These are phyloP conservation scores for Rhinichthys klamathensis DNA, from an alignment of 2,113 vertebrate genomes.

Conservation along the genomic window DNA sequence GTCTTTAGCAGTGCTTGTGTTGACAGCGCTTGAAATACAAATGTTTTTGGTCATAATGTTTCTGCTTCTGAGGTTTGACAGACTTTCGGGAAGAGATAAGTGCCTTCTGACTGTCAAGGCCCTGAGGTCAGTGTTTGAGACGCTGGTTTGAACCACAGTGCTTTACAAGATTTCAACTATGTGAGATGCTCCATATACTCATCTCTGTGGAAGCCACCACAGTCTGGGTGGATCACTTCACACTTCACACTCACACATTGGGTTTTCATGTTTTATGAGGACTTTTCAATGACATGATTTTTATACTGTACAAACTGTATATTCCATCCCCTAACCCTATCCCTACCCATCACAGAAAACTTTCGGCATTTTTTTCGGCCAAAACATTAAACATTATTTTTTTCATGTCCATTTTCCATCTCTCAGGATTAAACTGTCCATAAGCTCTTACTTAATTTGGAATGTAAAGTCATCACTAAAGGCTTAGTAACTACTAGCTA, in stretches of 20 bases:
- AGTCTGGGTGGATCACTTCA: background rate
- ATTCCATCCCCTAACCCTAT: too few species aligned
- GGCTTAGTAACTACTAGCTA: background rate
- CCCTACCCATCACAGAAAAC: too few species aligned
- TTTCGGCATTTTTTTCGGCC: background rate
- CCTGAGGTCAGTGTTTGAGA: constrained; percentile 61
- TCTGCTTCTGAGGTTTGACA: constrained; percentile 52
- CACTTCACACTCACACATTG: background rate
- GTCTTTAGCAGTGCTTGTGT: background rate
- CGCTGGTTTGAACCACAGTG: constrained; percentile 45
- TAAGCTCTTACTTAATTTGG: background rate
- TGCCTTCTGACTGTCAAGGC: constrained; percentile 22
- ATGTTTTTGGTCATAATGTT: constrained; percentile 6
- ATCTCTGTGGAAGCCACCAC: constrained; percentile 45
- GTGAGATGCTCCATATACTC: constrained; percentile 59
- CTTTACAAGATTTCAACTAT: constrained; percentile 63
- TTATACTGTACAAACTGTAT: too few species aligned
- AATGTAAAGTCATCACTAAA: background rate
- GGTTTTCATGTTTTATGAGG: too few species aligned
- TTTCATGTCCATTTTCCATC: background rate
- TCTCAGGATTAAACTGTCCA: background rate
- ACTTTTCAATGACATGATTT: too few species aligned
- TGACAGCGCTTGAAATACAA: background rate
- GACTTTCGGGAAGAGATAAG: constrained; percentile 44
- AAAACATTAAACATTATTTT: background rate